Conservation (phyloP, 37 sponge, comb jelly and placozoan genomes). For the Ianthella basta region DNA sequence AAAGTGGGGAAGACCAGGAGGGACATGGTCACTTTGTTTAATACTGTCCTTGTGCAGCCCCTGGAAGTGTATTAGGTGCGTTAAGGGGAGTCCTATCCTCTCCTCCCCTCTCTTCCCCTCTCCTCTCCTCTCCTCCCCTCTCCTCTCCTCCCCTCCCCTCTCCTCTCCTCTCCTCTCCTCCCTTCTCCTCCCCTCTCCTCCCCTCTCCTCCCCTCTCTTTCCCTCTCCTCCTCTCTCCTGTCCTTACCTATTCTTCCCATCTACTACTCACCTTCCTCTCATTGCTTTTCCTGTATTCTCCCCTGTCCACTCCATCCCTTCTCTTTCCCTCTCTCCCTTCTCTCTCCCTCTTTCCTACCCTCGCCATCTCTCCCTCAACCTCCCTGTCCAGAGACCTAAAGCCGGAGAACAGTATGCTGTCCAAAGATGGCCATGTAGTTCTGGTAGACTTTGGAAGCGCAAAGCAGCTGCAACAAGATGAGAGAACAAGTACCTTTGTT, state of each 20-base stretch:
- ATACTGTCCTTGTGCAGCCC: no score
- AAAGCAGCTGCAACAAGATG: constrained; percentile 54
- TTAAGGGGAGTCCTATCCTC: constrained; percentile 17
- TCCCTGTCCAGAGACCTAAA: constrained; percentile 72
- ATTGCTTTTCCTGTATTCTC: neutral
- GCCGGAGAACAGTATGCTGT: constrained; percentile 83
- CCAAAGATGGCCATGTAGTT: constrained; percentile 64
- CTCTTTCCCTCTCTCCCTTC: neutral
- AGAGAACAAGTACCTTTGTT: constrained; percentile 71
- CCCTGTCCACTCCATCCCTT: neutral
- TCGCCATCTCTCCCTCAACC: neutral
- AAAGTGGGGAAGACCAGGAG: no score
- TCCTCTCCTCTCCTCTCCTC: neutral
- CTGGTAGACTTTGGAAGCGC: constrained; percentile 90
- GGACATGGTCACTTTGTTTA: no score
- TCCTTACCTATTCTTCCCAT: neutral
- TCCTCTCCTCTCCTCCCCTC: constrained; percentile 11
- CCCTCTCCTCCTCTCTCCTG: constrained; percentile 19
- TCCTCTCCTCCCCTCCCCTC: constrained; percentile 5
- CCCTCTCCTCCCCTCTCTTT: constrained; percentile 16
- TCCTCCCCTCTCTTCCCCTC: constrained; percentile 3
- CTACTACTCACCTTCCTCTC: neutral
- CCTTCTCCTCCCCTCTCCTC: neutral
- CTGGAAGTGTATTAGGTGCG: no score
- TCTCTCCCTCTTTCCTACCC: neutral